These are phyloP conservation scores for Acrobasis repandana DNA, from an alignment of 2,888 invertebrate species.

Conservation along the genomic window DNA sequence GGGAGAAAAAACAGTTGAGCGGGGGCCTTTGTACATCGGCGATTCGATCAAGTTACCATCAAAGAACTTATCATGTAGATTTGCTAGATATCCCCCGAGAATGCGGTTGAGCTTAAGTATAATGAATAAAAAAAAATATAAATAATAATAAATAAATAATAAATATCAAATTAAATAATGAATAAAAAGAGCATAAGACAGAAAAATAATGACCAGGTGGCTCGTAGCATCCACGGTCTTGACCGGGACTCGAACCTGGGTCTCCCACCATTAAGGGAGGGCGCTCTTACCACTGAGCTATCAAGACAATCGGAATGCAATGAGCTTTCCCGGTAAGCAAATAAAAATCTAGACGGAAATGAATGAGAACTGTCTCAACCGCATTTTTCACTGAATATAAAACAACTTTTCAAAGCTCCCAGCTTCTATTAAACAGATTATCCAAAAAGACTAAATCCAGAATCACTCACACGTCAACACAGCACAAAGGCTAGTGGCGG, in stretches of 20 bases:
- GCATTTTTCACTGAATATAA: conserved; percentile 35
- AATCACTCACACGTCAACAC: neutral
- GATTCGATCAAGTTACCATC: conserved; percentile 76
- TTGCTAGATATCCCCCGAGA: conserved; percentile 55
- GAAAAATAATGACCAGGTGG: conserved; percentile 41
- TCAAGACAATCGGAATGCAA: conserved; percentile 76
- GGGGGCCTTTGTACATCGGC: conserved; percentile 72
- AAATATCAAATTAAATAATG: no score
- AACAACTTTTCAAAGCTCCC: neutral
- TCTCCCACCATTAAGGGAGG: conserved; percentile 65
- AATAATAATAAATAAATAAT: no score
- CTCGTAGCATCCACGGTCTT: conserved; percentile 70
- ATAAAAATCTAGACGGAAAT: conserved; percentile 1
- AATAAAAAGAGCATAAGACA: no score
- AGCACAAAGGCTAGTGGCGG: neutral
- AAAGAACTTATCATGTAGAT: conserved; percentile 66
- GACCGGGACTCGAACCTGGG: conserved; percentile 82
- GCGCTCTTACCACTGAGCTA: conserved; percentile 82
- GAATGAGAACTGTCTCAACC: conserved; percentile 37
- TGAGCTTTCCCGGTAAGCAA: conserved; percentile 47
- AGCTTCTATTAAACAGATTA: neutral
- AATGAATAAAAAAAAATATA: conserved; percentile 27
- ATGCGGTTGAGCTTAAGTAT: conserved; percentile 50
- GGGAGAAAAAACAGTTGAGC: conserved; percentile 72
- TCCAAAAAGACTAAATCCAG: neutral